Evolutionary conservation across 2,888 invertebrate genomes (phyloP), one percentile per base, ranked within the genome.

Genomic region (Scaptomyza parva): DNA sequence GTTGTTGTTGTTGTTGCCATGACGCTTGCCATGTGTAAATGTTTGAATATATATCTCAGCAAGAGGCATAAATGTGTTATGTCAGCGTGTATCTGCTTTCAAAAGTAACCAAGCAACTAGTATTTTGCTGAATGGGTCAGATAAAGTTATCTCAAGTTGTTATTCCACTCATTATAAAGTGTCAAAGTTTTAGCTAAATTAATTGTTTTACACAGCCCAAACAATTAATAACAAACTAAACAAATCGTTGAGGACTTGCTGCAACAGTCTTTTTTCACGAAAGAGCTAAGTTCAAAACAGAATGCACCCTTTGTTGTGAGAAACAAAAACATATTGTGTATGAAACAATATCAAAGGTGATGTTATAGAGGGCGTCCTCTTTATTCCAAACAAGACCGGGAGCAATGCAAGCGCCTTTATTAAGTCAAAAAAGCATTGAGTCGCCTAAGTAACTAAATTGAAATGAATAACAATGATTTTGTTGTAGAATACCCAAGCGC

Each of bases 41-140:
- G 55, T 61, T 45, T 26, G 47, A 52, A 43, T 12, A 43, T 22
- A 40, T 20, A 33, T 11, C 4, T 30, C 7, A 7, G 3, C 26
- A 17, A 28, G 18, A 33, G n/a, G 40, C 30, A 17, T 65, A 26
- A 14, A 26, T 41, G 20, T 14, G 45, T 18, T 43, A 20, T 35
- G 48, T 12, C 37, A 44, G 45, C 17, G 22, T 39, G 22, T 39
- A 44, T 37, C 41, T 51, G 26, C 14, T 45, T 53, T 48, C 30
- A 60, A 70, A 77, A 62, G 70, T 67, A 67, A 63, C 63, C 69
- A 69, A 44, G 52, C 80, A 65, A 69, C 80, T n/a, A n/a, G n/a
- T n/a, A 62, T 9, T 63, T 52, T 44, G 39, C 33, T 54, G 53
- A 43, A 45, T 70, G 76, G 73, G 60, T 76, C 55, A 54, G 50